These are phyloP conservation scores for Oxystoma pomonae DNA, from an alignment of 2,888 invertebrate species.

Conservation along the genomic window DNA sequence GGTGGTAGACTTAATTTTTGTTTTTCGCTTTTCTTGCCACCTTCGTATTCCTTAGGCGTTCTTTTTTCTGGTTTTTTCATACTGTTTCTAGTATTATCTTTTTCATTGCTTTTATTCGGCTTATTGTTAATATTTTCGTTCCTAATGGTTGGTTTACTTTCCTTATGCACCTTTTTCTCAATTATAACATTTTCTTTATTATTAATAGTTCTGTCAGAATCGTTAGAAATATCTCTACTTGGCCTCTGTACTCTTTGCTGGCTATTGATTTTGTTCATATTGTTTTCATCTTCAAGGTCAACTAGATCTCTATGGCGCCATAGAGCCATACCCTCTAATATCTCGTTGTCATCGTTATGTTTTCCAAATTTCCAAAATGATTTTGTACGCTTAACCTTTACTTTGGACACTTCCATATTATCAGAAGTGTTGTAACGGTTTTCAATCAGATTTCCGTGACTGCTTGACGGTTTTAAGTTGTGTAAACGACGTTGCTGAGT, in stretches of 20 bases:
- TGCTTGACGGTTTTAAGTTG: slow-evolving; percentile 36
- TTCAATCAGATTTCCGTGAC: slow-evolving; percentile 44
- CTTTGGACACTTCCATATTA: slow-evolving; percentile 57
- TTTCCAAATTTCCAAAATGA: slow-evolving; percentile 83
- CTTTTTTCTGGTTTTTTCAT: slow-evolving; percentile 41
- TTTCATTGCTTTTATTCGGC: slow-evolving; percentile 44
- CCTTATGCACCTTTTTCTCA: slow-evolving; percentile 9
- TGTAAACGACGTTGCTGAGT: slow-evolving; percentile 17
- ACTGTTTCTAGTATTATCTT: slow-evolving; percentile 42
- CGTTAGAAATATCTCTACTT: slow-evolving; percentile 43
- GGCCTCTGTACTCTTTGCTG: slow-evolving; percentile 42
- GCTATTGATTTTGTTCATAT: slow-evolving; percentile 32
- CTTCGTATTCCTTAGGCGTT: slow-evolving; percentile 3
- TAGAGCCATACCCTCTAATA: slow-evolving; percentile 80
- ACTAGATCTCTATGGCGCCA: slow-evolving; percentile 84
- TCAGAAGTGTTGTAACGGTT: slow-evolving; percentile 50
- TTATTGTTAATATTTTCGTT: neutral
- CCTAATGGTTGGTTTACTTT: neutral
- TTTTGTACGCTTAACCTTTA: slow-evolving; percentile 75
- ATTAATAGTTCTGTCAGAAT: slow-evolving; percentile 46
- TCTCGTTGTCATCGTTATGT: slow-evolving; percentile 63
- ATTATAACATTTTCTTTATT: slow-evolving; percentile 33
- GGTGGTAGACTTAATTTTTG: slow-evolving; percentile 30
- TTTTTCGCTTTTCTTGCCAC: slow-evolving; percentile 23
- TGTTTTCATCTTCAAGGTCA: slow-evolving; percentile 58